A percentile compares a stretch with the other conserved stretches of the same genome.
phyloP scores from a whole-genome alignment of 2,888 invertebrate species.

The Hermaeophaga mercurialis region DNA sequence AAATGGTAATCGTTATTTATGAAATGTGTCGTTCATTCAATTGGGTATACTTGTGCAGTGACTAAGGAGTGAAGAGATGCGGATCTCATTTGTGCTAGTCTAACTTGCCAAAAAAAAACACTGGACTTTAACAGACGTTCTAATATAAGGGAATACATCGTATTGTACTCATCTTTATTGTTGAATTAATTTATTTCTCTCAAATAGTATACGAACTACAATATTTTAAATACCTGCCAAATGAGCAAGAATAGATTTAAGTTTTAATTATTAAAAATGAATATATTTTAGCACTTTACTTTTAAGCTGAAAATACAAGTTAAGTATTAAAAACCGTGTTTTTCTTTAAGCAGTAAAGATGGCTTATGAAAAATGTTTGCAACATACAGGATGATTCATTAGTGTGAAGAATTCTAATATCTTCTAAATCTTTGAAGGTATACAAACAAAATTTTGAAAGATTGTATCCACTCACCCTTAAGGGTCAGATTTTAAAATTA shows the following conservation, averaged over 20 bases:
- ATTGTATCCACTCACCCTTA: too few species aligned
- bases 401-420: too few species aligned
- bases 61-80: slow-evolving; percentile 13
- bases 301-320: slow-evolving; percentile 8
- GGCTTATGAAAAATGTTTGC: too few species aligned
- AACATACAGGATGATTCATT: too few species aligned
- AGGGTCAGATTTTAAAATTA: too few species aligned
- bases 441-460: too few species aligned
- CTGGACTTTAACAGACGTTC: slow-evolving; percentile 13
- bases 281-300: slow-evolving; percentile 16
- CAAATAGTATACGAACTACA: slow-evolving; percentile 25
- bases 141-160: not conserved
- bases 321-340: not conserved
- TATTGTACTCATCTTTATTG: slow-evolving; percentile 8
- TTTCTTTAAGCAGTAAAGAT: not conserved
- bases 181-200: slow-evolving; percentile 12
- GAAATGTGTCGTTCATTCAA: slow-evolving; percentile 3
- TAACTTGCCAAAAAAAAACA: slow-evolving; percentile 24
- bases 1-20: too few species aligned
- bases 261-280: slow-evolving; percentile 3
- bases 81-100: slow-evolving; percentile 26
- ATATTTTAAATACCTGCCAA: slow-evolving; percentile 10
- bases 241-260: slow-evolving; percentile 16
- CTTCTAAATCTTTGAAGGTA: too few species aligned
- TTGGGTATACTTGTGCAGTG: slow-evolving; percentile 5